These are phyloP conservation scores for Salvelinus fontinalis DNA, from an alignment of 2,113 vertebrate species.

Conservation along the genomic window DNA sequence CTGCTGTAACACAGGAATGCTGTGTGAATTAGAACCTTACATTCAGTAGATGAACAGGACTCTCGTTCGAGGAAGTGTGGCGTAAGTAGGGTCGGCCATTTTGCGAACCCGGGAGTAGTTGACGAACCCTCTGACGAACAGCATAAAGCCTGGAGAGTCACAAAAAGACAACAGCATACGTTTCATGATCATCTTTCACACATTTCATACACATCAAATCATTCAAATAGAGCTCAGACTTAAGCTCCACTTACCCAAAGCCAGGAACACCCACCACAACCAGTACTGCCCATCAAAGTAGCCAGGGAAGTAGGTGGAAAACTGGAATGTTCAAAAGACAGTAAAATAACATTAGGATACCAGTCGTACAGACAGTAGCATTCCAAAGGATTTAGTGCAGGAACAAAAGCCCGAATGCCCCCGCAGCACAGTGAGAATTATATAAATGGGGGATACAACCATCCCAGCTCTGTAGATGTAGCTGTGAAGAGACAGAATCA, in stretches of 20 bases:
- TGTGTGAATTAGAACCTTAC: constrained; percentile 48
- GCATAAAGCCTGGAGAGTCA: constrained; percentile 86
- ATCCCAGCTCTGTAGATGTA: no score
- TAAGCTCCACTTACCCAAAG: constrained; percentile 84
- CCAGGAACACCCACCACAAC: constrained; percentile 99
- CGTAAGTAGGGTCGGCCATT: constrained; percentile 92
- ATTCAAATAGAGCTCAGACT: not conserved
- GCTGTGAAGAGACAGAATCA: no score
- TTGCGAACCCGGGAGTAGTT: constrained; percentile 98
- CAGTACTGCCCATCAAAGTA: constrained; percentile 99
- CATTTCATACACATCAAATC: not conserved
- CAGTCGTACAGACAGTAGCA: not conserved
- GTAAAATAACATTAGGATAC: not conserved
- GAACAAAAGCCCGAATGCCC: not conserved
- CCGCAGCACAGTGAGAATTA: not conserved
- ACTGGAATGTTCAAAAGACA: constrained; percentile 69
- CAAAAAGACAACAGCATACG: constrained; percentile 20
- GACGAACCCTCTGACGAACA: constrained; percentile 98
- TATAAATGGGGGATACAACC: no score
- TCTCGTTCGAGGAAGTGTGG: constrained; percentile 93
- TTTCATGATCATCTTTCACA: not conserved
- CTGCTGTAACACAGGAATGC: not conserved
- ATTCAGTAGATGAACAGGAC: constrained; percentile 99
- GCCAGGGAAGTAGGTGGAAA: constrained; percentile 97
- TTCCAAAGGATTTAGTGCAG: not conserved